Evolutionary conservation across 2,888 invertebrate species (phyloP).

Genomic region (Hydropsyche betteni): DNA sequence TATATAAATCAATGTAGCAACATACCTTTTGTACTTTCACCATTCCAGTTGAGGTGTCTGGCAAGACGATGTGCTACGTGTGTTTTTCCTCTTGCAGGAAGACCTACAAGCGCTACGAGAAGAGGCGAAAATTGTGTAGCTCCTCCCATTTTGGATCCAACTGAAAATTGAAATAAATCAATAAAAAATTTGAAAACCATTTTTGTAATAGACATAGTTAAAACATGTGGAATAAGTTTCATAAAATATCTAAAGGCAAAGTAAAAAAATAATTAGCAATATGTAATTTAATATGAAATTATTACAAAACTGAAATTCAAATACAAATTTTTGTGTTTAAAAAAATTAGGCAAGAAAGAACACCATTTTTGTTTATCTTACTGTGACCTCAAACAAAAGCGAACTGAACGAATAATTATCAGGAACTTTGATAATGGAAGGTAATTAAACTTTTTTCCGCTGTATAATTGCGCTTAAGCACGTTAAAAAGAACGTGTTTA

Average conservation of each 20-base stretch:
- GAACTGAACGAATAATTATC: too few relatives aligned
- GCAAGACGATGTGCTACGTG: constrained; percentile 87
- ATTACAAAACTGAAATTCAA: not conserved
- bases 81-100: constrained; percentile 93
- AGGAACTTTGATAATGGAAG: too few relatives aligned
- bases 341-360: too few relatives aligned
- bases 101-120: constrained; percentile 87
- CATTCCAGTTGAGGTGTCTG: constrained; percentile 91
- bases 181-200: not conserved
- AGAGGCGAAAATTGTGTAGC: constrained; percentile 71
- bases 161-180: constrained; percentile 55
- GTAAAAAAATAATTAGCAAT: not conserved
- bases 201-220: not conserved
- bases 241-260: too few relatives aligned
- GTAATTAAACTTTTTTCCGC: too few relatives aligned
- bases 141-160: constrained; percentile 61
- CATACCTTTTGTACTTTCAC: constrained; percentile 82
- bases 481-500: too few relatives aligned
- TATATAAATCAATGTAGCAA: not conserved
- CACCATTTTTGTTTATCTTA: too few relatives aligned
- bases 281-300: not conserved
- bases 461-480: too few relatives aligned
- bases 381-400: too few relatives aligned
- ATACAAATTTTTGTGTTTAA: too few relatives aligned
- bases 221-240: too few relatives aligned